Conservation (phyloP, 2,888 invertebrate species). For the Zhuqinia jingwanae region DNA sequence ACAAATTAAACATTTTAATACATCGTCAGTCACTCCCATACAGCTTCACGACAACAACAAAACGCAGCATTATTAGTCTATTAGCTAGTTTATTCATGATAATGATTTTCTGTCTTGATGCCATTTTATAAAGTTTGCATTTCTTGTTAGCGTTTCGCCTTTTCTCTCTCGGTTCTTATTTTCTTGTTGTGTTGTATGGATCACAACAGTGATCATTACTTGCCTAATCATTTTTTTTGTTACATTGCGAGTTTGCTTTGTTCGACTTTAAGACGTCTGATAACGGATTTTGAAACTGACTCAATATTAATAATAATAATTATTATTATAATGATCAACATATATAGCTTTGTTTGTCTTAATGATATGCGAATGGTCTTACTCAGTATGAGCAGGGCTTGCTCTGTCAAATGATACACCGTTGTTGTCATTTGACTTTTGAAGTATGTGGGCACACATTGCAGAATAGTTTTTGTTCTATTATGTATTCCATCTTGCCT, state of each 20-base stretch:
- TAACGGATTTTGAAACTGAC: conserved; percentile 50
- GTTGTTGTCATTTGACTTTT: too few species aligned
- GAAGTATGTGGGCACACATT: too few species aligned
- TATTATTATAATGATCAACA: conserved; percentile 17
- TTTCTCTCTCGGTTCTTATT: background rate
- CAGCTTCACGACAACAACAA: background rate
- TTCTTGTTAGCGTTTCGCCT: conserved; percentile 35
- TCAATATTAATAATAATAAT: conserved; percentile 21
- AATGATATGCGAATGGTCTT: background rate
- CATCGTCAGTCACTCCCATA: too few species aligned
- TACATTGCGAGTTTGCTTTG: background rate
- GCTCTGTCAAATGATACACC: too few species aligned
- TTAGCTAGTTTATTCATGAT: conserved; percentile 3
- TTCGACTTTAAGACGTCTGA: background rate
- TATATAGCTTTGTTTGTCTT: background rate
- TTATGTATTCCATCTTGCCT: too few species aligned
- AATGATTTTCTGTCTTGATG: conserved; percentile 18
- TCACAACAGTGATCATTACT: background rate
- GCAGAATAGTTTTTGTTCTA: too few species aligned
- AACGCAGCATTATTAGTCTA: background rate
- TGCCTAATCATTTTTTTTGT: background rate
- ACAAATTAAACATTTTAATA: background rate
- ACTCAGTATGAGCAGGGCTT: too few species aligned
- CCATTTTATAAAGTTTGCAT: conserved; percentile 19
- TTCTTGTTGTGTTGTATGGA: background rate